A percentile compares a stretch with the other conserved stretches of the same genome.
Evolutionary conservation across 2,113 vertebrate genomes (phyloP).

Genomic region (Podarcis cretensis): DNA sequence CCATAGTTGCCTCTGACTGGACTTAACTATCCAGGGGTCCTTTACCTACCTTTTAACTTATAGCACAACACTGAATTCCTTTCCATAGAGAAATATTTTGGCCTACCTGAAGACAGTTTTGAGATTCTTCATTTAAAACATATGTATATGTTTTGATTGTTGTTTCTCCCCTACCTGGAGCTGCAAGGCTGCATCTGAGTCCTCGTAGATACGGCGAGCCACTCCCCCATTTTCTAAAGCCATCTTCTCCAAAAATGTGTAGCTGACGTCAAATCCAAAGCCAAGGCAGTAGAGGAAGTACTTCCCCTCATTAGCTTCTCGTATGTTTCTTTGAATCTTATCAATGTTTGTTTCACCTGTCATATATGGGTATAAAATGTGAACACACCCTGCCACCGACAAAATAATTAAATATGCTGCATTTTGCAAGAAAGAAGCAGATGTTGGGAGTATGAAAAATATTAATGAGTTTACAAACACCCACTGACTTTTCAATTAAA

Average conservation of each 20-base stretch:
- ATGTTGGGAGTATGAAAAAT: not conserved
- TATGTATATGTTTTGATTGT: not conserved
- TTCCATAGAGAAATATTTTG: not conserved
- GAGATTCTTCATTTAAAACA: not conserved
- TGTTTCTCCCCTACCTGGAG: constrained; percentile 81
- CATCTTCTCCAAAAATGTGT: constrained; percentile 88
- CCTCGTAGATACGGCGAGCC: constrained; percentile 88
- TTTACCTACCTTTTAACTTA: too few relatives aligned
- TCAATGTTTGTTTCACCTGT: constrained; percentile 70
- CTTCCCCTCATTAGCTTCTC: constrained; percentile 68
- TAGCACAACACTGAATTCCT: too few relatives aligned
- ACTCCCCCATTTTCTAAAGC: constrained; percentile 86
- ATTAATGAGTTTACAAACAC: not conserved
- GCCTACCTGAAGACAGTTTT: not conserved
- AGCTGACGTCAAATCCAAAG: constrained; percentile 87
- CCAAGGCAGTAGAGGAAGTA: constrained; percentile 90
- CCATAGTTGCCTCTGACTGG: too few relatives aligned
- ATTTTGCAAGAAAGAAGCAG: not conserved
- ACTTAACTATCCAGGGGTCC: too few relatives aligned
- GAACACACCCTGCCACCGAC: accelerated
- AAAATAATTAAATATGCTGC: not conserved
- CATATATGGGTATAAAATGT: not conserved
- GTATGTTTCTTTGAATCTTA: constrained; percentile 79
- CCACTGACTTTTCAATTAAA: not conserved
- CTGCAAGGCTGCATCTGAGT: constrained; percentile 88